These are phyloP conservation scores for Limnephilus rhombicus DNA, from an alignment of 2,888 invertebrate species.

Conservation along the genomic window DNA sequence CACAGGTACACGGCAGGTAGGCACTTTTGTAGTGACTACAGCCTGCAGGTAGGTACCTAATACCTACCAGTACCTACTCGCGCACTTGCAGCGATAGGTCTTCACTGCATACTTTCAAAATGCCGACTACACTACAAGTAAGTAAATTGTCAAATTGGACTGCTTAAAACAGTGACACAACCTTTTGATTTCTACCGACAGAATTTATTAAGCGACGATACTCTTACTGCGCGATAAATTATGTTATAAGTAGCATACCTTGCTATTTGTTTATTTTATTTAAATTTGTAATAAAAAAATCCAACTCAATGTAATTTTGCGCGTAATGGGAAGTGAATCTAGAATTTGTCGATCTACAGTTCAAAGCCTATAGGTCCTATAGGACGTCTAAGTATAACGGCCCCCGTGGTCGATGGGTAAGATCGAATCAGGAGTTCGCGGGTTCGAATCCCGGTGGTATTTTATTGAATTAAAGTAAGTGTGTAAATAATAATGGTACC, in stretches of 20 bases:
- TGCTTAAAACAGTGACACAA: background rate
- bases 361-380: too few species aligned
- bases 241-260: background rate
- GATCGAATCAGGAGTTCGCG: too few species aligned
- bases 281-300: background rate
- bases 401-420: too few species aligned
- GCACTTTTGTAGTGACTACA: background rate
- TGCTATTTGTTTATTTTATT: background rate
- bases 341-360: too few species aligned
- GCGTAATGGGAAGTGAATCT: too few species aligned
- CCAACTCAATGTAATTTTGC: too few species aligned
- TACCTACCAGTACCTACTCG: background rate
- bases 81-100: background rate
- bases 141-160: conserved; percentile 25
- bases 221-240: background rate
- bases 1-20: background rate
- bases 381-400: too few species aligned
- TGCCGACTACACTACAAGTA: background rate
- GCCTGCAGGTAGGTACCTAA: background rate
- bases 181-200: conserved; percentile 1
- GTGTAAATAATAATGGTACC: too few species aligned
- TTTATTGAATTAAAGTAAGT: too few species aligned
- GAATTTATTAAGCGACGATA: conserved; percentile 7
- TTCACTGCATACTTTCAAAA: conserved; percentile 15
- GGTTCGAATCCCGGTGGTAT: too few species aligned